These are phyloP conservation scores for Hemibagrus wyckioides DNA, from an alignment of 2,113 vertebrate species.

Conservation along the genomic window DNA sequence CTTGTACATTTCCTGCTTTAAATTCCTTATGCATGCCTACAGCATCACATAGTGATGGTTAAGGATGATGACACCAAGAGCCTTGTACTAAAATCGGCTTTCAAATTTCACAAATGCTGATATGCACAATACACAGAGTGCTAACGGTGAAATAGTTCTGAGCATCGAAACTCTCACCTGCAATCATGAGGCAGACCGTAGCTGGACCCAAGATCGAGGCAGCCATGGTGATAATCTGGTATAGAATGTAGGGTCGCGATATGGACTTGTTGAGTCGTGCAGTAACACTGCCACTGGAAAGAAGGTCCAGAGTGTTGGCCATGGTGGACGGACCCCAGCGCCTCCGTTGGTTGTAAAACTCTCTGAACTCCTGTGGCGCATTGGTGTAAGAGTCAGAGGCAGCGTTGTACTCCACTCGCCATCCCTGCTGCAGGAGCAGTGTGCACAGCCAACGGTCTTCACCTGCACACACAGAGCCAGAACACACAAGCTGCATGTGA, in stretches of 20 bases:
- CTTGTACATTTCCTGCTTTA: too few relatives aligned
- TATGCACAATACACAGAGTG: not conserved
- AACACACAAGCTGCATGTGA: not conserved
- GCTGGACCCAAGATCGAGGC: slow-evolving; percentile 66
- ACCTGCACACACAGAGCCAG: slow-evolving; percentile 54
- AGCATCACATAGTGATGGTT: too few relatives aligned
- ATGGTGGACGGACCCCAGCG: slow-evolving; percentile 73
- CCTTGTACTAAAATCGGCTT: too few relatives aligned
- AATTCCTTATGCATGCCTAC: too few relatives aligned
- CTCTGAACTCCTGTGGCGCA: slow-evolving; percentile 71
- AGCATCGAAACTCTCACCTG: slow-evolving; percentile 52
- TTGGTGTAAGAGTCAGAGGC: slow-evolving; percentile 74
- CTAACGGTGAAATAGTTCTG: not conserved
- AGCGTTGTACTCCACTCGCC: slow-evolving; percentile 74
- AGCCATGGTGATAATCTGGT: slow-evolving; percentile 64
- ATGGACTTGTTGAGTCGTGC: slow-evolving; percentile 65
- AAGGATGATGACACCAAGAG: too few relatives aligned
- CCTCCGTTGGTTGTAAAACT: slow-evolving; percentile 71
- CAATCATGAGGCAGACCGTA: slow-evolving; percentile 66
- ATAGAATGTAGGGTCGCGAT: slow-evolving; percentile 70
- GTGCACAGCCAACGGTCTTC: slow-evolving; percentile 77
- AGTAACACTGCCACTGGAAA: slow-evolving; percentile 53
- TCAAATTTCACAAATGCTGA: not conserved
- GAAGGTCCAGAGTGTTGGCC: slow-evolving; percentile 69
- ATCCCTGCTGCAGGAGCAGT: slow-evolving; percentile 72